Evolutionary conservation across 2,113 vertebrate species (phyloP).

Genomic region (Himantopus leucocephalus): DNA sequence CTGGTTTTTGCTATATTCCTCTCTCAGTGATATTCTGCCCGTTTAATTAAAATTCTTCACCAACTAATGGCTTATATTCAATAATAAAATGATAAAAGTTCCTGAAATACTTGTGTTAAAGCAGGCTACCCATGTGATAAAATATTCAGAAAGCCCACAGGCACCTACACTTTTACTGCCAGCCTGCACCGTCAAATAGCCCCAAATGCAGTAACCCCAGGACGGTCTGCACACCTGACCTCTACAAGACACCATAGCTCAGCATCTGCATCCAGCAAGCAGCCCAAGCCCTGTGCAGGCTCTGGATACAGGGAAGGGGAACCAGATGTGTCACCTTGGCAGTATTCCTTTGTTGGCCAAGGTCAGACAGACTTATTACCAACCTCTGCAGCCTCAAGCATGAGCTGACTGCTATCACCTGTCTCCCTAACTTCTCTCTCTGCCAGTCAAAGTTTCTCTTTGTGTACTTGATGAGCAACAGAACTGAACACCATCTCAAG

Average conservation of each 20-base stretch:
- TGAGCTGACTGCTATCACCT: background rate
- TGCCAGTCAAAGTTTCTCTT: background rate
- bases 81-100: background rate
- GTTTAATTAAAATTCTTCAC: background rate
- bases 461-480: background rate
- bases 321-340: background rate
- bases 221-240: background rate
- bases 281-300: background rate
- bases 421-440: background rate
- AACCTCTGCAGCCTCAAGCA: background rate
- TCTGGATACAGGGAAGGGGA: background rate
- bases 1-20: background rate
- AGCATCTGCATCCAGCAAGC: background rate
- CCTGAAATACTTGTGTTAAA: background rate
- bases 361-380: background rate
- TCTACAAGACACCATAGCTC: background rate
- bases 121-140: background rate
- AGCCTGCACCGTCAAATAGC: background rate
- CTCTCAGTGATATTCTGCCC: background rate
- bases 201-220: background rate
- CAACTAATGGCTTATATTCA: background rate
- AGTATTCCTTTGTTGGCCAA: background rate
- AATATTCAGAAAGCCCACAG: background rate
- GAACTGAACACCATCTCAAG: background rate
- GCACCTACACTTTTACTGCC: background rate